Conservation (phyloP, 2,113 vertebrate species). For the Chaetorhynchus papuensis region DNA sequence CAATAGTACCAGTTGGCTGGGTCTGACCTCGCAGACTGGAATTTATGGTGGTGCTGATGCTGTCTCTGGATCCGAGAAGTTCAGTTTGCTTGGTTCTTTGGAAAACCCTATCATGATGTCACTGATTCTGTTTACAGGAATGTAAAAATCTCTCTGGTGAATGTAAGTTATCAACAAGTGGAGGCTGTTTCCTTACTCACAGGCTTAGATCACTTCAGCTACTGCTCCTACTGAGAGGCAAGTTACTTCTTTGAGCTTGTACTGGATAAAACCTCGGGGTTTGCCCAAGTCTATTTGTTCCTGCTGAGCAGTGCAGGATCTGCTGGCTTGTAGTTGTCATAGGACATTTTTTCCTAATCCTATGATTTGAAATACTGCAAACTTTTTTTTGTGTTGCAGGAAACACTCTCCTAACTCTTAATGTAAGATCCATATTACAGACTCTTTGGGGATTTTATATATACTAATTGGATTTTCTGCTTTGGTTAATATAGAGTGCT, state of each 20-base stretch:
- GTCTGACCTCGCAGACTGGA: background rate
- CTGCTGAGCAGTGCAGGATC: background rate
- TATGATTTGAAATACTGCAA: background rate
- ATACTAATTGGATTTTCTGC: background rate
- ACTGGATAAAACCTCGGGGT: background rate
- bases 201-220: background rate
- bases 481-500: background rate
- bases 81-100: background rate
- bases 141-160: background rate
- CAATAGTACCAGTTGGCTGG: background rate
- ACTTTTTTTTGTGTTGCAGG: background rate
- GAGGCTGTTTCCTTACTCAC: background rate
- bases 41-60: background rate
- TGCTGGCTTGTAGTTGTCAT: background rate
- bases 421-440: background rate
- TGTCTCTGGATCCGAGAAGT: background rate
- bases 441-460: background rate
- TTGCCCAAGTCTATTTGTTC: background rate
- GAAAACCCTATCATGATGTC: background rate
- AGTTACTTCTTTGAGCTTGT: background rate
- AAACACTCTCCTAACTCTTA: background rate
- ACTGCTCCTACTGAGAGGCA: background rate
- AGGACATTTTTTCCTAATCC: background rate
- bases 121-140: background rate
- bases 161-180: background rate